These are phyloP conservation scores for Gambusia holbrooki DNA, from an alignment of 2,113 vertebrate genomes.

Conservation along the genomic window DNA sequence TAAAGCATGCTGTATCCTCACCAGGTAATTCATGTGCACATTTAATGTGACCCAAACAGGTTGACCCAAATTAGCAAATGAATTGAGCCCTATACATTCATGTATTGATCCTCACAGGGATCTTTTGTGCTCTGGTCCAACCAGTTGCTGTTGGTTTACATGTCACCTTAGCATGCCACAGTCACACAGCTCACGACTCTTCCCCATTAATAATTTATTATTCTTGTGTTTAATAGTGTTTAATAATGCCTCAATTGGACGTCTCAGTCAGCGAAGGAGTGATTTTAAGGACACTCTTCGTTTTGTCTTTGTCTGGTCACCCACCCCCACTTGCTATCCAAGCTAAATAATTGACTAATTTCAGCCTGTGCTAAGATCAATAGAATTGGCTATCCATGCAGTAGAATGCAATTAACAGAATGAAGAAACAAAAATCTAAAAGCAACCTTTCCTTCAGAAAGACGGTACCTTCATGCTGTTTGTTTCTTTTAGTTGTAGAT, in stretches of 20 bases:
- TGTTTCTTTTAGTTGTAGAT: constrained; percentile 17
- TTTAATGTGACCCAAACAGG: constrained; percentile 42
- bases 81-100: constrained; percentile 22
- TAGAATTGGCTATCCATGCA: constrained; percentile 38
- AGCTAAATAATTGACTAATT: constrained; percentile 66
- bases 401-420: constrained; percentile 48
- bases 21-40: background rate
- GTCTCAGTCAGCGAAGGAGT: constrained; percentile 18
- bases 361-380: constrained; percentile 60
- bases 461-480: constrained; percentile 14
- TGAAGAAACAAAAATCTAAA: constrained; percentile 33
- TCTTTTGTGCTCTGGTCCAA: constrained; percentile 47
- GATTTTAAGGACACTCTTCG: constrained; percentile 30
- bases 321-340: background rate
- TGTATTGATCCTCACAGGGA: constrained; percentile 60
- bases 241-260: constrained; percentile 31
- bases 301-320: constrained; percentile 18
- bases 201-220: constrained; percentile 60
- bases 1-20: background rate
- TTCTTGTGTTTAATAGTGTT: constrained; percentile 56
- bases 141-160: constrained; percentile 57
- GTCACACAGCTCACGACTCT: constrained; percentile 53
- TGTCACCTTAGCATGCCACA: constrained; percentile 67
- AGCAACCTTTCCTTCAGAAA: constrained; percentile 32
- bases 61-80: constrained; percentile 54